Evolutionary conservation across 2,797 vertebrate genomes (phyloP).

Genomic region (Myotis pilosus): DNA sequence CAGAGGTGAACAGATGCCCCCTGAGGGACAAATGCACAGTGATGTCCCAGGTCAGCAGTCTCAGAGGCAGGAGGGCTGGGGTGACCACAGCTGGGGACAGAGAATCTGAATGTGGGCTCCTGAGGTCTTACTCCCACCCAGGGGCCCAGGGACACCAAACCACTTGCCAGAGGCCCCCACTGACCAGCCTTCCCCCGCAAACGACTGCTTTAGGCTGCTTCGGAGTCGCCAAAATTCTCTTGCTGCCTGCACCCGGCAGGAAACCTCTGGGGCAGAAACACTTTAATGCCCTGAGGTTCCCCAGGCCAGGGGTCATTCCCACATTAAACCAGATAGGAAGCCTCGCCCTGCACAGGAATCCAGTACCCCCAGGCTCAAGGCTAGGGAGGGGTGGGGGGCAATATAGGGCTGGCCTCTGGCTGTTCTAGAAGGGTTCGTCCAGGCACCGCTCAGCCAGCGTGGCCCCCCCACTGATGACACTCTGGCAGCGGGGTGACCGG

Average conservation of each 20-base stretch:
- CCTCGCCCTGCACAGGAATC: background rate
- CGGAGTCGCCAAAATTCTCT: background rate
- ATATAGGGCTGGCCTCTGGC: background rate
- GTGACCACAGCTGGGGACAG: background rate
- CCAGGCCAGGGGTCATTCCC: background rate
- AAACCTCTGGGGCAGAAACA: background rate
- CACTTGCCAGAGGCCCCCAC: fast-evolving
- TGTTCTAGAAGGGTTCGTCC: background rate
- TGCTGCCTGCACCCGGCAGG: background rate
- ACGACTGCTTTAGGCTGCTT: background rate
- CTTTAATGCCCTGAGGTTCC: background rate
- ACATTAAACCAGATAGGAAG: background rate
- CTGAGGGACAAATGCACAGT: background rate
- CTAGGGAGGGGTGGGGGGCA: background rate
- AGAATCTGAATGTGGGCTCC: background rate
- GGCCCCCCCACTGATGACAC: background rate
- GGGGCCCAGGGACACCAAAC: too few species aligned
- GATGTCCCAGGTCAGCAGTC: too few species aligned
- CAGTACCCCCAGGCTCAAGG: background rate
- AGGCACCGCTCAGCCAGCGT: too few species aligned
- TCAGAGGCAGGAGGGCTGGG: too few species aligned
- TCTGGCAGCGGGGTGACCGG: background rate
- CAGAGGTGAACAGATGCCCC: background rate
- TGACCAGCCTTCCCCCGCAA: background rate
- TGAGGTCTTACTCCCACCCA: background rate